These are phyloP conservation scores for Takifugu flavidus DNA, from an alignment of 2,113 vertebrate genomes.

Conservation along the genomic window DNA sequence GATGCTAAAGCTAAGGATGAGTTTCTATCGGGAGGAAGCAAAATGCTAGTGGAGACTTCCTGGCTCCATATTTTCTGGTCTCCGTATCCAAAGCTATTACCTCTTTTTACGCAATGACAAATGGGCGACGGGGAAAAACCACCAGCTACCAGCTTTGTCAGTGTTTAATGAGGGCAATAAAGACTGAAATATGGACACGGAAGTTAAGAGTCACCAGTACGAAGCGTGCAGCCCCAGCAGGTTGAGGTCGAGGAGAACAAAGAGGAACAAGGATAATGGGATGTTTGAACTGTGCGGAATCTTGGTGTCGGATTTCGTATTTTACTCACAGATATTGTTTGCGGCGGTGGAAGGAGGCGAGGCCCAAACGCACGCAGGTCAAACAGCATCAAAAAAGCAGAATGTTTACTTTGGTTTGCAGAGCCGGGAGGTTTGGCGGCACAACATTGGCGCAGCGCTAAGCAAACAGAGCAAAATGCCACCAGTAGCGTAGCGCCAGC, in stretches of 20 bases:
- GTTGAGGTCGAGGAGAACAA: too few relatives aligned
- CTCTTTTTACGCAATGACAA: too few relatives aligned
- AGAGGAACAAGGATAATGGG: too few relatives aligned
- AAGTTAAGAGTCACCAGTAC: conserved; percentile 50
- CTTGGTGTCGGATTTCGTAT: conserved; percentile 42
- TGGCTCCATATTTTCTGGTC: too few relatives aligned
- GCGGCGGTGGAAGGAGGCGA: conserved; percentile 62
- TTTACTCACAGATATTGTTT: conserved; percentile 48
- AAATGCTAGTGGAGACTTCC: too few relatives aligned
- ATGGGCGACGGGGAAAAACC: too few relatives aligned
- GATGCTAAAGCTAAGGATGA: background rate
- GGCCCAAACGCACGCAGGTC: conserved; percentile 61
- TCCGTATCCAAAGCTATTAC: too few relatives aligned
- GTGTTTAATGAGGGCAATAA: conserved; percentile 70
- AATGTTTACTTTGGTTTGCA: conserved; percentile 63
- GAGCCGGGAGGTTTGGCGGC: conserved; percentile 58
- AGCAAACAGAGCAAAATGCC: conserved; percentile 64
- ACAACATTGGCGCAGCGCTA: conserved; percentile 64
- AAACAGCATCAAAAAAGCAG: conserved; percentile 67
- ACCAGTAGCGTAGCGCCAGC: conserved; percentile 38
- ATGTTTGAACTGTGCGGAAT: too few relatives aligned
- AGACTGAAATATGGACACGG: conserved; percentile 61
- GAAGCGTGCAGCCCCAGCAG: conserved; percentile 36
- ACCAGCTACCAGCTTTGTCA: conserved; percentile 32
- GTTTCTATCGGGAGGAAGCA: conserved; percentile 20